Conservation (phyloP, 2,888 invertebrate genomes). For the Lasius platythorax region DNA sequence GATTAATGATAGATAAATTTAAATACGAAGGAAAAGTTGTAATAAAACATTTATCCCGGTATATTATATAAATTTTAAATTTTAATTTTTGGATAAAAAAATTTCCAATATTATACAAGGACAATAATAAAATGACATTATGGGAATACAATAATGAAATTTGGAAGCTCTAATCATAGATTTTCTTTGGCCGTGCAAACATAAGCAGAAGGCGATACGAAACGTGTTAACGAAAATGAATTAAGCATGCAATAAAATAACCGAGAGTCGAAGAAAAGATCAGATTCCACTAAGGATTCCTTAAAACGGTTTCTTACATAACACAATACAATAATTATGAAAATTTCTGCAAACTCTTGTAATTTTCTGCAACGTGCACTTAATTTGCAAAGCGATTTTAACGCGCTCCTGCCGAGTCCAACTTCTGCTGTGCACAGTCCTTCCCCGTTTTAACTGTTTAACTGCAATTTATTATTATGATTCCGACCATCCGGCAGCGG, state of each 20-base stretch:
- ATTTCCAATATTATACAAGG: no score
- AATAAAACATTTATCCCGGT: background rate
- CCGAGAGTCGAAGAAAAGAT: background rate
- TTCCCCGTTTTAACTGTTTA: constrained; percentile 36
- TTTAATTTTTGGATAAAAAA: background rate
- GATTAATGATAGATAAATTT: background rate
- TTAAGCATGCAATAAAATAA: constrained; percentile 4
- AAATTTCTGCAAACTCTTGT: constrained; percentile 34
- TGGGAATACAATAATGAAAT: background rate
- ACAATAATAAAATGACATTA: background rate
- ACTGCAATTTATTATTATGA: constrained; percentile 34
- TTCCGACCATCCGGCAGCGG: constrained; percentile 11
- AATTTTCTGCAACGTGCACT: background rate
- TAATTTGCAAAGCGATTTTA: constrained; percentile 19
- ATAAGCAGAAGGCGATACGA: background rate
- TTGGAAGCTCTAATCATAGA: background rate
- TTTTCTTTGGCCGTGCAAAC: background rate
- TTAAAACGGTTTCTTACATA: background rate
- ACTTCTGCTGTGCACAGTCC: background rate
- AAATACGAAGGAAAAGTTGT: background rate
- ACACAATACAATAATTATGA: constrained; percentile 20
- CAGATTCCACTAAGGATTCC: background rate
- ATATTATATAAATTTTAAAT: background rate
- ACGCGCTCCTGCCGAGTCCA: background rate
- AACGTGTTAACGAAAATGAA: background rate